Evolutionary conservation across 2,888 invertebrate genomes (phyloP).

Genomic region (Scrobipalpa costella): DNA sequence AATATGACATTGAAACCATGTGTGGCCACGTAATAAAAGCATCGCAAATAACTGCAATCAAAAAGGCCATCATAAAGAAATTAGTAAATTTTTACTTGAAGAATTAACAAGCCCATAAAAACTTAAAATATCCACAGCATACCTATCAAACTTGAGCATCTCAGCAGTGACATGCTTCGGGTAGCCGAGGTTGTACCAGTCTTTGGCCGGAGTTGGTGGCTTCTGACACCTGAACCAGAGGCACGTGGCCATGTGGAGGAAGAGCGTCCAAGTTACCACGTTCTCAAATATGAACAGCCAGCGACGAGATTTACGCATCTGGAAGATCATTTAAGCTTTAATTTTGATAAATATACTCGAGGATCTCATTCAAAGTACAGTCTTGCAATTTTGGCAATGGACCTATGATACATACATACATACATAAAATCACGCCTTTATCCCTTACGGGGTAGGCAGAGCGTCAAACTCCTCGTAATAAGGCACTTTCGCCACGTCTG

Average conservation of each 20-base stretch:
- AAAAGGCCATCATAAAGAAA: not conserved
- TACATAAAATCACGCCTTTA: too few species aligned
- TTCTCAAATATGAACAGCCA: conserved; percentile 59
- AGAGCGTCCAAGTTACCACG: conserved; percentile 42
- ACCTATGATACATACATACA: too few species aligned
- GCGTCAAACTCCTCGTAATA: too few species aligned
- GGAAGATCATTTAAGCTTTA: conserved; percentile 28
- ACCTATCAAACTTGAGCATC: conserved; percentile 56
- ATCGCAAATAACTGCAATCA: conserved; percentile 57
- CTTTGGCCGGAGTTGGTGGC: conserved; percentile 25
- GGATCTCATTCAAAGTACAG: too few species aligned
- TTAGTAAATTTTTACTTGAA: not conserved
- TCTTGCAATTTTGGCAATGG: too few species aligned
- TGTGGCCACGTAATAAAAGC: conserved; percentile 68
- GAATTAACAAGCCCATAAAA: conserved; percentile 7
- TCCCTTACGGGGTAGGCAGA: too few species aligned
- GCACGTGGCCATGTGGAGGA: conserved; percentile 60
- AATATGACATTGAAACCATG: conserved; percentile 67
- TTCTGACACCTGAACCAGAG: conserved; percentile 55
- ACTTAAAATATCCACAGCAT: conserved; percentile 20
- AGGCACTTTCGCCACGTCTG: too few species aligned
- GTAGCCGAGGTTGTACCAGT: conserved; percentile 50
- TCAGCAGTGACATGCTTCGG: conserved; percentile 52
- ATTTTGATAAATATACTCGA: not conserved
- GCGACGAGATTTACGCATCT: conserved; percentile 62